Evolutionary conservation across 2,888 invertebrate species (phyloP).

Genomic region (Anorthoa munda): DNA sequence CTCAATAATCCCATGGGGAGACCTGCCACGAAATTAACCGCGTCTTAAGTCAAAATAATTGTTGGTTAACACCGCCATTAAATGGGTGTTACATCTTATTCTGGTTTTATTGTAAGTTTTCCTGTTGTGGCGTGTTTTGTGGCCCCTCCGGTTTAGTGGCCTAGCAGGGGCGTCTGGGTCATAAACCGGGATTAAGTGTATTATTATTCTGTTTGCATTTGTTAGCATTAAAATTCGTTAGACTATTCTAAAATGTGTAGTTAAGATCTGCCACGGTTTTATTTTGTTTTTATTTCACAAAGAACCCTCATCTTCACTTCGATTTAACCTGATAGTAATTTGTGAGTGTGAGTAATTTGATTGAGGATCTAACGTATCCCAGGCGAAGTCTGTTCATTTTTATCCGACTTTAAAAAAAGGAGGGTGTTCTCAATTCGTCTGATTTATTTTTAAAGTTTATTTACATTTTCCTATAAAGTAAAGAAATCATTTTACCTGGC

Average conservation of each 20-base stretch:
- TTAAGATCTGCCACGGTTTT: neutral
- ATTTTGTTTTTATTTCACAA: too few species aligned
- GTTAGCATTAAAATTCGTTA: slow-evolving; percentile 11
- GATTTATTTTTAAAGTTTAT: too few species aligned
- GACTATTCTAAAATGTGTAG: neutral
- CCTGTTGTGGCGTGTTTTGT: slow-evolving; percentile 26
- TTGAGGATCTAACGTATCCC: too few species aligned
- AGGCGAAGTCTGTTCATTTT: too few species aligned
- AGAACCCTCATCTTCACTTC: too few species aligned
- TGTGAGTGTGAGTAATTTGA: too few species aligned
- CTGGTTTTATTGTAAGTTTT: slow-evolving; percentile 46
- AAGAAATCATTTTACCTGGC: neutral
- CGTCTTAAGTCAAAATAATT: slow-evolving; percentile 71
- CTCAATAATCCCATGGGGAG: slow-evolving; percentile 40
- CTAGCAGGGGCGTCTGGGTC: neutral
- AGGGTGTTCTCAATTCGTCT: too few species aligned
- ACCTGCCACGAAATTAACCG: slow-evolving; percentile 47
- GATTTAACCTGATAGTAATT: too few species aligned
- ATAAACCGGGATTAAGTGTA: slow-evolving; percentile 17
- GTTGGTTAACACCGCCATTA: slow-evolving; percentile 72
- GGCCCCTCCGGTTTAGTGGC: slow-evolving; percentile 25
- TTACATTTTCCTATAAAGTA: too few species aligned
- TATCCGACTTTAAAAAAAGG: too few species aligned
- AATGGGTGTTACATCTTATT: slow-evolving; percentile 41
- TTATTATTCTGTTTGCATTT: slow-evolving; percentile 39